Conservation (phyloP, 2,113 vertebrate species). For the Brachyistius frenatus region DNA sequence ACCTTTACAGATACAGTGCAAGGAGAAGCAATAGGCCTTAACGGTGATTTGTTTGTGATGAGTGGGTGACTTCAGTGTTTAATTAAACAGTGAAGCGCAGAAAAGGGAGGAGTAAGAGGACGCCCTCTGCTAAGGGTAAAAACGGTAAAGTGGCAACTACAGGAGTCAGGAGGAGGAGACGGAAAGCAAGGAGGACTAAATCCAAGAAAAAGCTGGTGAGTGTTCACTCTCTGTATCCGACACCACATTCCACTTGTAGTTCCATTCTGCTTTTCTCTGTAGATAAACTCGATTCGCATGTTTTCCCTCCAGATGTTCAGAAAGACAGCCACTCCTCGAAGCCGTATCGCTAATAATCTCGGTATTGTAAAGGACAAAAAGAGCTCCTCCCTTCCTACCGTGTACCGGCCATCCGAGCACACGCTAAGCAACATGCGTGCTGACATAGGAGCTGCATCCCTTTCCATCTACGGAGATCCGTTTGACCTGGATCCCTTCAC, state of each 20-base stretch:
- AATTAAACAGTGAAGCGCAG: conserved; percentile 84
- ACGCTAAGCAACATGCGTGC: conserved; percentile 91
- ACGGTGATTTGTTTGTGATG: neutral
- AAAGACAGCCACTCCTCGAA: conserved; percentile 81
- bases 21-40: neutral
- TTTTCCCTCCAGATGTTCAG: conserved; percentile 71
- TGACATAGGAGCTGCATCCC: conserved; percentile 93
- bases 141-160: conserved; percentile 69
- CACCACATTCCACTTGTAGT: neutral
- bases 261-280: neutral
- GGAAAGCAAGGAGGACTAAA: conserved; percentile 80
- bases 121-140: conserved; percentile 58
- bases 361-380: conserved; percentile 85
- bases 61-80: neutral
- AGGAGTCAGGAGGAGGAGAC: conserved; percentile 81
- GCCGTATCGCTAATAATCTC: conserved; percentile 91
- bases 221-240: neutral
- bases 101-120: conserved; percentile 81
- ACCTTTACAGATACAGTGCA: neutral
- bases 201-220: conserved; percentile 81
- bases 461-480: conserved; percentile 94
- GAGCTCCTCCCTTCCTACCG: conserved; percentile 86
- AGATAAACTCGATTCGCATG: neutral
- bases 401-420: conserved; percentile 87
- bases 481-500: conserved; percentile 91